phyloP scores from a whole-genome alignment of 2,113 vertebrate species.

The Notarius lentiginosus region DNA sequence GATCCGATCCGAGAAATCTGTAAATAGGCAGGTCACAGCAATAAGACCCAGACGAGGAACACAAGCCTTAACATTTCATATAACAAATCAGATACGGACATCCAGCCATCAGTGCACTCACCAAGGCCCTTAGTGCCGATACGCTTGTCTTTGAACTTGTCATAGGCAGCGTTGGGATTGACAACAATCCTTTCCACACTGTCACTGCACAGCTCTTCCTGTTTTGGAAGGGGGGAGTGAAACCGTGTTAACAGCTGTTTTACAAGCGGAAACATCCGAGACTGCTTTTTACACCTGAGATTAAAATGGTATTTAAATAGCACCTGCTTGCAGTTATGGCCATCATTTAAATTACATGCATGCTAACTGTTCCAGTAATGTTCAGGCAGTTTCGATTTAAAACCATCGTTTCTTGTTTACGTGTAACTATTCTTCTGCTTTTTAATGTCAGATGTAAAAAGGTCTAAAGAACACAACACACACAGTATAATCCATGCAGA shows the following conservation, averaged over 20 bases:
- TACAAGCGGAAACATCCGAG: not conserved
- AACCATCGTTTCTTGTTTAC: not conserved
- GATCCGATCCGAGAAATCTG: slow-evolving; percentile 95
- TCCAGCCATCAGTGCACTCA: slow-evolving; percentile 64
- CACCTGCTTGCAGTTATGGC: not conserved
- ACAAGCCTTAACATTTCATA: not conserved
- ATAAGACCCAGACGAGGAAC: not conserved
- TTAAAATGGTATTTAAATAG: slow-evolving; percentile 9
- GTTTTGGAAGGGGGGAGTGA: slow-evolving; percentile 46
- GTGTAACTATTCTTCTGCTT: not conserved
- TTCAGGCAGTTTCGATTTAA: not conserved
- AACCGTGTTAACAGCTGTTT: slow-evolving; percentile 6
- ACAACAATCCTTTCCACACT: slow-evolving; percentile 96
- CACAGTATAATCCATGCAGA: not conserved
- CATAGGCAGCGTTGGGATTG: slow-evolving; percentile 95
- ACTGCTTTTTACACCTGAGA: slow-evolving; percentile 22
- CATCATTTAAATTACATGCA: not conserved
- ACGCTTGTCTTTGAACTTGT: slow-evolving; percentile 96
- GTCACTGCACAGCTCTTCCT: slow-evolving; percentile 95
- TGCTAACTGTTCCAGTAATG: not conserved
- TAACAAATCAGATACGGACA: not conserved
- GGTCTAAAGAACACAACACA: not conserved
- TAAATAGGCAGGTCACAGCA: slow-evolving; percentile 31
- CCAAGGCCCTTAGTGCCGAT: slow-evolving; percentile 88
- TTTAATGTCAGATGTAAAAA: slow-evolving; percentile 37